Base-by-base conservation (phyloP, 2,113 vertebrate genomes). In the Megaleporinus macrocephalus region DNA sequence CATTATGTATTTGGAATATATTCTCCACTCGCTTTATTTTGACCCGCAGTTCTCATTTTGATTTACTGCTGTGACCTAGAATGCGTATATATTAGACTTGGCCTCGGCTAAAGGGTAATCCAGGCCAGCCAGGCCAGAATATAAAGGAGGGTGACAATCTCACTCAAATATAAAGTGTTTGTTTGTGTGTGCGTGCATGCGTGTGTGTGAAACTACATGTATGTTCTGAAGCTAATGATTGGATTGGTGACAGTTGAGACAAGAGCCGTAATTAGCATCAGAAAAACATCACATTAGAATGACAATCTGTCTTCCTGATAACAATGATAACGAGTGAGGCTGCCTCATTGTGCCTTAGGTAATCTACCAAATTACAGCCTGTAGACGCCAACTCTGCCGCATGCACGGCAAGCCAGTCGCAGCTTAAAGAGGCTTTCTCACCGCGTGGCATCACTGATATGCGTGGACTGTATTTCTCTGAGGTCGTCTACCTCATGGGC, bases 211-310 rank as follows among this genome's bases (percentile, higher is more conserved):
- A 24, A 51, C 59, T 49, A 36, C 51, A 1, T 63, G 24, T 24
- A 24, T 62, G 78, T 66, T 41, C 77, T 63, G 47, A 82, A 76
- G 49, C 65, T 69, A 86, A 87, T 84, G 70, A 86, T 81, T 33
- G 70, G 80, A 78, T 85, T 24, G 68, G 24, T 87, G 87, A 30
- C 78, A 61, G 63, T 22, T 66, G 68, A 79, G 79, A 85, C 76
- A 66, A 84, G 80, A 76, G 74, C 78, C 69, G 55, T 73, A 83
- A 80, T 90, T 87, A 87, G 63, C 79, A 82, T 88, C 72, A 88
- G 84, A 80, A 83, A 87, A 87, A 73, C 82, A 84, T 69, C 51
- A 73, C 74, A 81, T 84, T 85, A 81, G 73, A 74, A 36, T 82
- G 84, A 79, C 87, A 86, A 18, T 73, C 74, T 59, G 81, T 57